Base-by-base conservation (phyloP, 2,113 vertebrate species). In the Aptenodytes forsteri region DNA sequence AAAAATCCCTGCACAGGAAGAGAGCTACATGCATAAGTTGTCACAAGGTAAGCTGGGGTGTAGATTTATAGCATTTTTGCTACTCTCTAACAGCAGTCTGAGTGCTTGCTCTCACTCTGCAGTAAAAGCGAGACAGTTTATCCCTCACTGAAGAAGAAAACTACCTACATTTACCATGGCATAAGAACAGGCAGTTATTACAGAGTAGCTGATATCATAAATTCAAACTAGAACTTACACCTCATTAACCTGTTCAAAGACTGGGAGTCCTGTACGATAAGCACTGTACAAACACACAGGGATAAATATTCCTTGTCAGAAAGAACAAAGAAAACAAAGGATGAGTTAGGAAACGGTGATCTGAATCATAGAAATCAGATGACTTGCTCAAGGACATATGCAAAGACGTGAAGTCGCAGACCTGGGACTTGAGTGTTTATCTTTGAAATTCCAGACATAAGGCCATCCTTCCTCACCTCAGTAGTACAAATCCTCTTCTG, bases 211-310 rank as follows among this genome's bases (percentile, higher is more conserved):
- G 61, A 47, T 75, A 82, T 36, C 42, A 80, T 90, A 95, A 96
- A 96, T 92, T 90, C 83, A 77, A 87, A 42, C 59, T 78, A 26
- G 67, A 94, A 75, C 72, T 94, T 93, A 82, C 87, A 91, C 64
- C n/a, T 96, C 89, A 94, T 94, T 91, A 96, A 87, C 64, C 83
- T 84, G 72, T 89, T 96, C 72, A 84, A 91, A 93, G 87, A 47
- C 72, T 81, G 50, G 20, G 72, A 91, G n/a, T 78, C 77, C 59
- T 82, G 22, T 58, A 52, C 1, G 55, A 81, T 82, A 92, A 89
- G 47, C 71, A 44, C 44, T 81, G 47, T 46, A 71, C 27, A 94
- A 94, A 94, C 52, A 88, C 69, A 78, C 13, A 65, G 16, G n/a
- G 26, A 84, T 70, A 93, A 92, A 93, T 71, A 93, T 67, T 70